Conservation (phyloP, 2,888 invertebrate species). For the Drosophila recens region DNA sequence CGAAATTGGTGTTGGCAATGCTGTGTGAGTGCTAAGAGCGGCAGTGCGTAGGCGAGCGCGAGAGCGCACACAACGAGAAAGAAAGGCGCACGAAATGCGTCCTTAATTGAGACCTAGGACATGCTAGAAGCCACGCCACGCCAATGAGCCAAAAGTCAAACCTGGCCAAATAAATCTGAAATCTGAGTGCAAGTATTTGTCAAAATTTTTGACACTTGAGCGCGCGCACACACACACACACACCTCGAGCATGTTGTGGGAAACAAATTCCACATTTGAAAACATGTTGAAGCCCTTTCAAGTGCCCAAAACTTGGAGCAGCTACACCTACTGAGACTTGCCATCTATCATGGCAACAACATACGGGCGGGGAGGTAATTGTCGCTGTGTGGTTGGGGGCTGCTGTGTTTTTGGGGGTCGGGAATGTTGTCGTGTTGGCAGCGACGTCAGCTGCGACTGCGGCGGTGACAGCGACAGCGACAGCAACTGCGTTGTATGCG, state of each 20-base stretch:
- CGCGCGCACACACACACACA: constrained; percentile 19
- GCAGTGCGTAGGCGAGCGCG: constrained; percentile 54
- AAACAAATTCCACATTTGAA: constrained; percentile 49
- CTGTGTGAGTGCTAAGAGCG: constrained; percentile 18
- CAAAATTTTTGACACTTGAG: constrained; percentile 52
- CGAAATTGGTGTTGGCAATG: constrained; percentile 42
- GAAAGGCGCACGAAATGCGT: constrained; percentile 23
- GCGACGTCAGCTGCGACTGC: constrained; percentile 37
- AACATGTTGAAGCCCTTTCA: constrained; percentile 63
- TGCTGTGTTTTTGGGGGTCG: constrained; percentile 29
- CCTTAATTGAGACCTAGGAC: constrained; percentile 57
- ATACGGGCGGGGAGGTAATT: constrained; percentile 61
- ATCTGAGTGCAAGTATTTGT: constrained; percentile 57
- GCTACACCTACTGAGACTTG: constrained; percentile 69
- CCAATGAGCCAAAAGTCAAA: constrained; percentile 30
- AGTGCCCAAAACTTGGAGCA: constrained; percentile 61
- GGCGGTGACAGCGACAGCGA: constrained; percentile 7
- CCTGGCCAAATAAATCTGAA: constrained; percentile 42
- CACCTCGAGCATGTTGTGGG: constrained; percentile 16
- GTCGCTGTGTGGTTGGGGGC: constrained; percentile 52
- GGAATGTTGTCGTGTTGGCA: constrained; percentile 44
- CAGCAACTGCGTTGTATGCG: constrained; percentile 76
- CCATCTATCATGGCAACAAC: constrained; percentile 71
- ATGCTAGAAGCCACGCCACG: constrained; percentile 28
- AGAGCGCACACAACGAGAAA: constrained; percentile 50